Evolutionary conservation across 2,797 vertebrate species (phyloP), one percentile per base, ranked within the genome.

Genomic region (Lagodon rhomboides): DNA sequence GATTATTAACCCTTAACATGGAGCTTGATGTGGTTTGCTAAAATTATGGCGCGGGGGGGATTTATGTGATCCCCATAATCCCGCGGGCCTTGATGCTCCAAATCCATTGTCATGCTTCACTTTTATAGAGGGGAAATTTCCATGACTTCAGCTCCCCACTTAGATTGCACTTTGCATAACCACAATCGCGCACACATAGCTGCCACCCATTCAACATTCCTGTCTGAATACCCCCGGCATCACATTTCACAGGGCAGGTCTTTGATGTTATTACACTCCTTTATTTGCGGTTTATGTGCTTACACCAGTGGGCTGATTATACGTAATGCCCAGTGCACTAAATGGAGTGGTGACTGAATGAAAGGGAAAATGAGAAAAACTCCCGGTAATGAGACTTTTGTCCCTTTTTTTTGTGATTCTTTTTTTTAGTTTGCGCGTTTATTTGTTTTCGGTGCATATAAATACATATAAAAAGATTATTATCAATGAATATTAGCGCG

Each of bases 41-140:
- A 94, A 92, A 94, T 92, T 80, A 88, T 87, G 74, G 84, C 38
- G 41, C 20, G 11, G 81, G 77, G 77, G 76, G 90, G 89, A 91
- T 94, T 94, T 93, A 90, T 92, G 86, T 93, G 91, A 94, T 93
- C 91, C 89, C 86, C 84, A 76, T 93, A 95, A 94, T 94, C 93
- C 93, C 49, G 47, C 50, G 61, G 89, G 91, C 88, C 92, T 93
- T 93, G 94, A 94, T 93, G 93, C 92, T 91, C 91, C 91, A 93
- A 95, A 95, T 94, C 93, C 93, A 93, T 94, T 94, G 94, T 94
- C 93, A 95, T 92, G 93, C 93, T 91, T 94, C 88, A 92, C 89
- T 93, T 94, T 93, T 90, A 93, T 91, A 89, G 84, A 87, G 77
- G 77, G 89, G 86, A 91, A 91, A 94, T 95, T 94, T 94, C 92